phyloP scores from a whole-genome alignment of 2,888 invertebrate species.

The Pachymerium ferrugineum region DNA sequence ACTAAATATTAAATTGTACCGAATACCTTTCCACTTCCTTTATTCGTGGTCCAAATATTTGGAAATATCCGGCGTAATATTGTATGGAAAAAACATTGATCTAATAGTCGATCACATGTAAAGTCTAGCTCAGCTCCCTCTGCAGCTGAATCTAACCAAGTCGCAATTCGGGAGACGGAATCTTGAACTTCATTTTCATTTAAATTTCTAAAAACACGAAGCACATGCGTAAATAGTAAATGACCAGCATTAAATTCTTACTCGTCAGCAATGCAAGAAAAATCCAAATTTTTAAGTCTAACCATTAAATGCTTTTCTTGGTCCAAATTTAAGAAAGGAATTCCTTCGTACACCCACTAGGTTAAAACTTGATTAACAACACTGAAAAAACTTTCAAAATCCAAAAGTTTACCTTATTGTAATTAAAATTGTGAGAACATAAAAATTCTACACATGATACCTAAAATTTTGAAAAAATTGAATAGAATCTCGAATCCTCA shows the following conservation, averaged over 20 bases:
- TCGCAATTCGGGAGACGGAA: constrained; percentile 42
- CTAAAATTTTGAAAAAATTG: constrained; percentile 36
- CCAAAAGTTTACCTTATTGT: constrained; percentile 62
- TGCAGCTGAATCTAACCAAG: constrained; percentile 35
- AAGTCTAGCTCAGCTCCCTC: background rate
- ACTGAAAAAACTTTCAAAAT: background rate
- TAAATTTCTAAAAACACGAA: constrained; percentile 38
- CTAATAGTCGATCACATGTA: constrained; percentile 44
- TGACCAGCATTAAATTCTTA: background rate
- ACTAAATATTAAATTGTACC: no score
- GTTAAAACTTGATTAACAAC: constrained; percentile 37
- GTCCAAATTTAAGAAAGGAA: constrained; percentile 59
- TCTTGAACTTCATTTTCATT: constrained; percentile 42
- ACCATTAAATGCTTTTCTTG: constrained; percentile 41
- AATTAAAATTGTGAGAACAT: constrained; percentile 54
- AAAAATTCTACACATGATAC: constrained; percentile 61
- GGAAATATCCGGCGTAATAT: constrained; percentile 56
- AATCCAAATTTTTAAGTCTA: background rate
- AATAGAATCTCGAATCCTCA: background rate
- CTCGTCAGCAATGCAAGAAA: background rate
- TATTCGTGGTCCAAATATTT: constrained; percentile 46
- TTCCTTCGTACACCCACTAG: constrained; percentile 63
- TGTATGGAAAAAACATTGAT: constrained; percentile 57
- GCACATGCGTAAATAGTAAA: background rate
- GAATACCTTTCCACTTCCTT: background rate